Base-by-base conservation (phyloP, 1,140 invertebrate genomes). In the Zaprionus ornatus region DNA sequence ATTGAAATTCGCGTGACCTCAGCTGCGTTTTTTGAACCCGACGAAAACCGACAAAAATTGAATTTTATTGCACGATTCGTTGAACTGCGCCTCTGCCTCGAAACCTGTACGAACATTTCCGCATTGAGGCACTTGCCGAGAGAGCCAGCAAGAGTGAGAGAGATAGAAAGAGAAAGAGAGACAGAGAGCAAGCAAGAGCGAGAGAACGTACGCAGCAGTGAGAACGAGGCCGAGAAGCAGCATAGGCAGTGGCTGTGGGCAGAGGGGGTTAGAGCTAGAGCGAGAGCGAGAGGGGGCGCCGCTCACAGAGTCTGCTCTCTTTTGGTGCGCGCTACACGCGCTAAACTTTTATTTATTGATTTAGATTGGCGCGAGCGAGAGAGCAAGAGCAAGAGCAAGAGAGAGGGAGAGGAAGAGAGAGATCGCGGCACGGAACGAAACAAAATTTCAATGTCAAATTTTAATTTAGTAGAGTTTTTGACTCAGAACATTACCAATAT, bases 371-470 rank as follows among this genome's bases (percentile, higher is more conserved):
- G 71, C 42, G 67, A 82, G 68, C 42, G 27, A 37, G 73, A 73
- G 72, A 56, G 77, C 57, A 15, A 66, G 50, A 56, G 67, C 52
- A 17, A 40, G 50, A 69, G 63, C 45, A 71, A 57, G 61, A 19
- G 59, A 70, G 62, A 40, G 72, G 56, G 76, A 63, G 68, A 64
- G 76, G 77, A 64, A 21, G 35, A 42, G 76, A 66, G 71, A 62
- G 76, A 63, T 17, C 19, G 19, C 35, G 55, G 55, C 63, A 71
- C 61, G 37, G 63, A 70, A 21, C 42, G 45, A 52, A 73, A 80
- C 62, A 68, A 73, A 82, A 90, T 90, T 90, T 90, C 85, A 90
- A 90, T 90, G 85, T 90, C 85, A 90, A 90, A 90, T 90, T 90
- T 90, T 85, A 85, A 90, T 90, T 90, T 90, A 77, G 81, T 88